These are phyloP conservation scores for Ligdia adustata DNA, from an alignment of 2,888 invertebrate species.

Conservation along the genomic window DNA sequence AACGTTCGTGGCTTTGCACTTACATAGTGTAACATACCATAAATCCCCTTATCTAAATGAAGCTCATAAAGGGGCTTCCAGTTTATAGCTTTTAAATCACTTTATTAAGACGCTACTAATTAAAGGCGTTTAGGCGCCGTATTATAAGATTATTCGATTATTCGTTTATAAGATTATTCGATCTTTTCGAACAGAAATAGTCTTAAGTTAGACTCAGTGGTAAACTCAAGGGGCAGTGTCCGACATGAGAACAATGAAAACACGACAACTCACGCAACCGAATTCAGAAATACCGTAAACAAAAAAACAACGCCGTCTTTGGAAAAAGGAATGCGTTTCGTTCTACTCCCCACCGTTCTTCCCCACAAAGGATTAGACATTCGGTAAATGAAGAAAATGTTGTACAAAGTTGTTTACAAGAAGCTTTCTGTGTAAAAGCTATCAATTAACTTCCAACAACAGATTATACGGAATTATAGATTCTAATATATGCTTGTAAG, in stretches of 20 bases:
- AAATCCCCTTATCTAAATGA: conserved; percentile 62
- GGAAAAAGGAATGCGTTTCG: conserved; percentile 61
- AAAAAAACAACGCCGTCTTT: conserved; percentile 56
- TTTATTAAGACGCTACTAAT: conserved; percentile 68
- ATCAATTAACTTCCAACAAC: conserved; percentile 8
- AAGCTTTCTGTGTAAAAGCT: conserved; percentile 29
- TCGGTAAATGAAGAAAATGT: conserved; percentile 53
- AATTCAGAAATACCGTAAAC: conserved; percentile 59
- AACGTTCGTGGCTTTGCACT: conserved; percentile 24
- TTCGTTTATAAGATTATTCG: conserved; percentile 51
- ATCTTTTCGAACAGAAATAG: conserved; percentile 58
- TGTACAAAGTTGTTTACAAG: conserved; percentile 46
- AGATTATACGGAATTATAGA: conserved; percentile 13
- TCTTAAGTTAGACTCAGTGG: conserved; percentile 49
- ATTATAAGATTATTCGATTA: too few relatives aligned
- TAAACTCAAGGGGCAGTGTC: conserved; percentile 56
- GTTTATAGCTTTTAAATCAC: conserved; percentile 62
- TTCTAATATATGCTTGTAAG: conserved; percentile 11
- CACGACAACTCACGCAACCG: conserved; percentile 47
- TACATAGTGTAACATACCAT: conserved; percentile 29
- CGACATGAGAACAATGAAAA: conserved; percentile 60
- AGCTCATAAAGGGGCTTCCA: conserved; percentile 57
- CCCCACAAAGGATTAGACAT: conserved; percentile 60
- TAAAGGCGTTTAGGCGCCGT: conserved; percentile 59
- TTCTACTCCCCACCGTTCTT: too few relatives aligned